These are phyloP conservation scores for Esperia sulphurella DNA, from an alignment of 2,888 invertebrate species.

Conservation along the genomic window DNA sequence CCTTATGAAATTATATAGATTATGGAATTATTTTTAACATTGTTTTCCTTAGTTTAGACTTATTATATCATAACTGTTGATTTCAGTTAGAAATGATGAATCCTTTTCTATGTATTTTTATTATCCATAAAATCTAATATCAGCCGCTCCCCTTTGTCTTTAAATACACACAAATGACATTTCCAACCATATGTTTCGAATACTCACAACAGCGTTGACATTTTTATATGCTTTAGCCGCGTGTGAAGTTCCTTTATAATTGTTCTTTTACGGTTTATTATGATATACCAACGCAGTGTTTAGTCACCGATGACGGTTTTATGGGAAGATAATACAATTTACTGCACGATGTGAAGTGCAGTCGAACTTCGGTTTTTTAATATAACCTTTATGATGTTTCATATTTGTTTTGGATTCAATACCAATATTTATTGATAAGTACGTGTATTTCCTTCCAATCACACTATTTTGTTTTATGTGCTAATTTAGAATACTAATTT, in stretches of 20 bases:
- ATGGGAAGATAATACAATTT: conserved; percentile 41
- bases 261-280: conserved; percentile 60
- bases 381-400: too few species aligned
- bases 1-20: too few species aligned
- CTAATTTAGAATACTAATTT: too few species aligned
- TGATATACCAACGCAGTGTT: conserved; percentile 64
- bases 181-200: conserved; percentile 53
- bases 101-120: too few species aligned
- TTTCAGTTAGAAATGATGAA: too few species aligned
- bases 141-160: conserved; percentile 22
- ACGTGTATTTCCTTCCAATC: too few species aligned
- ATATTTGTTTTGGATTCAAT: too few species aligned
- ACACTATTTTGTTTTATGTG: too few species aligned
- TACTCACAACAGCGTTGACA: conserved; percentile 54
- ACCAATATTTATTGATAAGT: too few species aligned
- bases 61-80: too few species aligned
- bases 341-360: conserved; percentile 12
- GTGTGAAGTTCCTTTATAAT: conserved; percentile 70
- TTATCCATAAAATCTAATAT: background rate
- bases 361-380: conserved; percentile 1
- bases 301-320: conserved; percentile 59
- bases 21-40: too few species aligned
- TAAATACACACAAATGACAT: conserved; percentile 36
- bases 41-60: too few species aligned
- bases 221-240: conserved; percentile 52